Base-by-base conservation (phyloP, 2,888 invertebrate genomes). In the Orthosia incerta region DNA sequence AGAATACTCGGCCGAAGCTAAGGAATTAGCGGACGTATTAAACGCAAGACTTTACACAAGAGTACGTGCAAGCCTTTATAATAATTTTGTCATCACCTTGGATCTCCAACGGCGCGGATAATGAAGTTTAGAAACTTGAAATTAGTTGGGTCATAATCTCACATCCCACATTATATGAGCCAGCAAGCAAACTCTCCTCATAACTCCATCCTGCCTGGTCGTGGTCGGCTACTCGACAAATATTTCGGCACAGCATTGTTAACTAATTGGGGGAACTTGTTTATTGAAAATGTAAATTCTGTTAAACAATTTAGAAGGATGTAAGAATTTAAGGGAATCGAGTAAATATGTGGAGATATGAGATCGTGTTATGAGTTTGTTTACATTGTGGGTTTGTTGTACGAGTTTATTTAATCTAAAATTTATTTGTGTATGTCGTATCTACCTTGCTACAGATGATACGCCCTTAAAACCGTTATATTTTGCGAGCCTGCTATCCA, bases 121-220 rank as follows among this genome's bases (percentile, higher is more conserved):
- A 95, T 94, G 92, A 94, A 95, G 94, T 95, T 94, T 91, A 89
- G 91, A 92, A 95, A 95, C 95, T 94, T 94, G 92, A 89, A 94
- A 95, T 95, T 95, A 94, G 93, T 93, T 92, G 88, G 91, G 91
- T 92, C 91, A 93, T 92, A 93, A 93, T 93, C 92, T 91, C 90
- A 91, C 88, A 90, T 90, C 89, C 87, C 90, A 89, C 89, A 90
- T 90, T 89, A 90, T 87, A 88, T 89, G 88, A 88, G 88, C 85
- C 79, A 86, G 83, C 83, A 86, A 85, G 80, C 83, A 83, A 87
- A 87, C 88, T 87, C 82, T 84, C 79, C 85, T 83, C 79, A 82
- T 64, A 82, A 86, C 80, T 81, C 82, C 76, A 56, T 75, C 78
- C 76, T 80, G 79, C 73, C 71, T 80, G 75, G 71, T 77, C 81